Evolutionary conservation across 2,113 vertebrate genomes (phyloP).

Genomic region (Xiphophorus hellerii): DNA sequence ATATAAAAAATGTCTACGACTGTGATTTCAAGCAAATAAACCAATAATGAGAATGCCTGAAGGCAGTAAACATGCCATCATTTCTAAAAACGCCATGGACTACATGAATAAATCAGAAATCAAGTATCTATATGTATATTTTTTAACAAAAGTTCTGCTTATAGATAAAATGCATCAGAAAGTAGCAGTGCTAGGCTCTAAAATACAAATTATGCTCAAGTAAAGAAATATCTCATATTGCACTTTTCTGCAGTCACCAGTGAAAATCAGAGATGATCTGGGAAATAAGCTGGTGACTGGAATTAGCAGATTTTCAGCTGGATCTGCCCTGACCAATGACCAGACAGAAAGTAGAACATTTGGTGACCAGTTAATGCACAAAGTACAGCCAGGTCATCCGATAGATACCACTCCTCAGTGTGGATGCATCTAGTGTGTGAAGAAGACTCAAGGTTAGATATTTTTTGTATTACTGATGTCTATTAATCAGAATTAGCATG

Average conservation of each 20-base stretch:
- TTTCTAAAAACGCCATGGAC: too few species aligned
- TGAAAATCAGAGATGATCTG: not conserved
- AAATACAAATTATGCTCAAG: not conserved
- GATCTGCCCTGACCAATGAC: not conserved
- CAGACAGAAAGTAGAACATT: not conserved
- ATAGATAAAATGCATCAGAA: not conserved
- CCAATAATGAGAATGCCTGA: too few species aligned
- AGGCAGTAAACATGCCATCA: too few species aligned
- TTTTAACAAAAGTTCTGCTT: not conserved
- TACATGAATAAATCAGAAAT: not conserved
- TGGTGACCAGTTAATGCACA: too few species aligned
- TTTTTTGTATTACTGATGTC: too few species aligned
- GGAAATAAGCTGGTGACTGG: not conserved
- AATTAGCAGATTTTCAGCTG: not conserved
- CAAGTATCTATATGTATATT: not conserved
- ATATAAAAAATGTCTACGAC: too few species aligned
- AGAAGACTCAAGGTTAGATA: too few species aligned
- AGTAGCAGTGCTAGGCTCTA: not conserved
- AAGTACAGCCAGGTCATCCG: too few species aligned
- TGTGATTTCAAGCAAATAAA: too few species aligned
- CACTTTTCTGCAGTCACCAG: not conserved
- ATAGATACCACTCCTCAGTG: too few species aligned
- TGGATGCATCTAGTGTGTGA: too few species aligned
- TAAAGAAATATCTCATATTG: not conserved
- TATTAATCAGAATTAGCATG: too few species aligned